Base-by-base conservation (phyloP, 2,113 vertebrate genomes). In the Osmerus eperlanus region DNA sequence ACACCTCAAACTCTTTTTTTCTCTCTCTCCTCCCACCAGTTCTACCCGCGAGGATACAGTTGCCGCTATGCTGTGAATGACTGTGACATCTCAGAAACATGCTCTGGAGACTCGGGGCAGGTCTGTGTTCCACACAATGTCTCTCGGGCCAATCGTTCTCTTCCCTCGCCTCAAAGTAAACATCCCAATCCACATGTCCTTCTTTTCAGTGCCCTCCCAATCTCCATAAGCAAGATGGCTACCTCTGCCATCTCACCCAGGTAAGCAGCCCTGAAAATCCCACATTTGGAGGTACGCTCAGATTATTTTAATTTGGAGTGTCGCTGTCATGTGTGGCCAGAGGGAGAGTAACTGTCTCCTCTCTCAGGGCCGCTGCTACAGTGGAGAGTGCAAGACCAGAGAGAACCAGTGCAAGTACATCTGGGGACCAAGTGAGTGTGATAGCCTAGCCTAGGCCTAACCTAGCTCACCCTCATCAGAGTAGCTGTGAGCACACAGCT, bases 171-270 rank as follows among this genome's bases (percentile, higher is more conserved):
- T 41, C 36, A 77, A 7, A 79, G 16, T 19, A 67, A 59, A 68
- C 68, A 16, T 61, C 71, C 65, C 12, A 76, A 53, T 56, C 5
- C 67, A 4, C 2, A 41, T 85, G 15, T 85, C 18, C 56, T 52
- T 84, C 81, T 86, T 86, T 91, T 18, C 85, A 99, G 97, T 99
- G 97, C 75, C 97, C 97, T 67, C 94, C 94, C 21, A 99, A 99
- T 85, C 96, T 99, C 83, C 96, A 97, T 88, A 99, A 99, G 87
- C 97, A 99, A 88, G 97, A 99, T 74, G 97, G 96, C 65, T 97
- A 96, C 83, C 68, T 89, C 72, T 99, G 97, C 78, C 94, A 96
- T 86, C 91, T 96, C 62, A 94, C 95, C 88, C 94, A 97, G 96
- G 97, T 99, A 93, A 11, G 70, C 25, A 77, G 9, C 36, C 18